Base-by-base conservation (phyloP, 2,888 invertebrate genomes). In the Biston betularia region DNA sequence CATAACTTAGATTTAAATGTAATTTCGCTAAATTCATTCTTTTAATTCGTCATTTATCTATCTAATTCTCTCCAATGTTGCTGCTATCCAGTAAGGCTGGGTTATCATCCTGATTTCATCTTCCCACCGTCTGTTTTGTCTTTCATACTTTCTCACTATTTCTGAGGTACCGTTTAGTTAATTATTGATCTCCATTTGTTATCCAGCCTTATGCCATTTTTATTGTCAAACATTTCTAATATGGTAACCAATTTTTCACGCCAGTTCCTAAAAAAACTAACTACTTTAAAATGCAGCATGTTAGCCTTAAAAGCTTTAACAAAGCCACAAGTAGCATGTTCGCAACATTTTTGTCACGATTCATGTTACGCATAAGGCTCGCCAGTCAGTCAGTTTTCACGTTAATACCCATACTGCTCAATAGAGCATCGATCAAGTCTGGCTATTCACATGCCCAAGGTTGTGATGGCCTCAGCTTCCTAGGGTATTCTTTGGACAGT, bases 401-500 rank as follows among this genome's bases (percentile, higher is more conserved):
- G 33, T 56, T 50, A 38, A 40, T 49, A n/a, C 48, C 49, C 54
- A 48, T 63, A 55, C 62, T 63, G 67, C 46, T 15, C 54, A 44
- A 52, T 46, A 49, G 50, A 9, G 44, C 66, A 74, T 78, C 69
- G 67, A 73, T 77, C 76, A 68, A 74, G 62, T 80, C 79, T 33
- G 58, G 57, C 62, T 82, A 85, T 85, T 88, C 86, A 85, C 74
- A 84, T 82, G 86, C 85, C 90, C 92, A 91, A 91, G 92, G 91
- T 82, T 86, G 81, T 82, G 87, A 88, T 81, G 88, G 85, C 85
- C 89, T 82, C 80, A 77, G 87, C 84, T 91, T 89, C 92, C 88
- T 87, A 82, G 75, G 82, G 83, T 83, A 88, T 87, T 87, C 87
- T 88, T 86, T 83, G 81, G 92, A 92, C 92, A 92, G 87, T 84